These are phyloP conservation scores for Nycticebus coucang DNA, from an alignment of 2,113 vertebrate species.

Conservation along the genomic window DNA sequence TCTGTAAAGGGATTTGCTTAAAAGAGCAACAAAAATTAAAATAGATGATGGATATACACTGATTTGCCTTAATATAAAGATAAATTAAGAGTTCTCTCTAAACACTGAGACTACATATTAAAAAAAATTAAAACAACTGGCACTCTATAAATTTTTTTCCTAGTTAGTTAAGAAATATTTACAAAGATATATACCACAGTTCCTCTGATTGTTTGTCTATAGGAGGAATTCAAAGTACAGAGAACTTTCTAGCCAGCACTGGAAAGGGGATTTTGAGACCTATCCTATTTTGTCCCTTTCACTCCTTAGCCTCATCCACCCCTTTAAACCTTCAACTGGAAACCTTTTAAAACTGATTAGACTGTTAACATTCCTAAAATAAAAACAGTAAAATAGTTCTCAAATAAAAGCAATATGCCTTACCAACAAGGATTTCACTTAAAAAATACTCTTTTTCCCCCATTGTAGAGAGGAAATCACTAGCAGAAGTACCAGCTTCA, in stretches of 20 bases:
- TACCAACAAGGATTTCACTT: neutral
- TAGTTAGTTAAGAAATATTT: conserved; percentile 8
- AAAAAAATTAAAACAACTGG: neutral
- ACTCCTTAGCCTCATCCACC: neutral
- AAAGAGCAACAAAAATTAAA: conserved; percentile 9
- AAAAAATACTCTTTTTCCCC: conserved; percentile 23
- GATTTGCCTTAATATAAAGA: neutral
- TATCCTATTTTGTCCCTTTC: neutral
- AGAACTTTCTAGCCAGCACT: neutral
- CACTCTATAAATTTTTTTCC: neutral
- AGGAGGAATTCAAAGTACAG: conserved; percentile 31
- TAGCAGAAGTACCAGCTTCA: neutral
- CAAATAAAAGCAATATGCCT: neutral
- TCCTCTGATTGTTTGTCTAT: neutral
- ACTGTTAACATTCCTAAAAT: conserved; percentile 33
- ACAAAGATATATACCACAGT: neutral
- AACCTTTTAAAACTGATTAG: conserved; percentile 37
- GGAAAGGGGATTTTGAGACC: neutral
- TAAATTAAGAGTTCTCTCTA: neutral
- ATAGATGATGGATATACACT: neutral
- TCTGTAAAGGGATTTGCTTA: neutral
- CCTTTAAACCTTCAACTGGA: neutral
- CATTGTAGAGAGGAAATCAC: conserved; percentile 49
- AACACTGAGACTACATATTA: neutral
- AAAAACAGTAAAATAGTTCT: neutral